phyloP scores from a whole-genome alignment of 2,113 vertebrate species.

The Platanista minor region DNA sequence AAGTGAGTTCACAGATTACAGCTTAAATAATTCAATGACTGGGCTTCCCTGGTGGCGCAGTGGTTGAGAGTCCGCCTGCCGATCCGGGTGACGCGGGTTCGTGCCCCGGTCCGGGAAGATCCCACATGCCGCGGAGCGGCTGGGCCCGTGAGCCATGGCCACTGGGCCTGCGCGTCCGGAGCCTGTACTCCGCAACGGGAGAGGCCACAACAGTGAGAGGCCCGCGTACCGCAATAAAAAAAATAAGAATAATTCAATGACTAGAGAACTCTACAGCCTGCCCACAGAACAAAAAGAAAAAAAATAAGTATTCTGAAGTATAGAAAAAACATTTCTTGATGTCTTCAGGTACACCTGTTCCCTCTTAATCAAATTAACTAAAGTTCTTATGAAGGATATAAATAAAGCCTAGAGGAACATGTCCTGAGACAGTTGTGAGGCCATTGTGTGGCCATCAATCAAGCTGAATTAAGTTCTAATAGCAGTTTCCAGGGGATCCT shows the following conservation, averaged over 20 bases:
- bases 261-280: background rate
- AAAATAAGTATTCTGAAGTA: background rate
- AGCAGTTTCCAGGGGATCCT: background rate
- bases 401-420: background rate
- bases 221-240: too few species aligned
- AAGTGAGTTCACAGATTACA: background rate
- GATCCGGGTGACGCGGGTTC: too few species aligned
- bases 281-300: background rate
- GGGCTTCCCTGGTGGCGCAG: too few species aligned
- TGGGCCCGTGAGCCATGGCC: too few species aligned
- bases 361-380: background rate
- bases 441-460: too few species aligned
- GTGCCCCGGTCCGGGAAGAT: too few species aligned
- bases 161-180: too few species aligned
- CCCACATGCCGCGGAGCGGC: too few species aligned
- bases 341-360: background rate
- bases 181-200: too few species aligned
- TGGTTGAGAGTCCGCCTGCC: too few species aligned
- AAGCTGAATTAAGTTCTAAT: background rate
- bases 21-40: background rate
- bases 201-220: too few species aligned
- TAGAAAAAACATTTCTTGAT: background rate
- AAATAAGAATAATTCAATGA: background rate
- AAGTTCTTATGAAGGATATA: background rate
- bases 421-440: background rate